These are phyloP conservation scores for Phyllostomus discolor DNA, from an alignment of 2,113 vertebrate genomes.

Conservation along the genomic window DNA sequence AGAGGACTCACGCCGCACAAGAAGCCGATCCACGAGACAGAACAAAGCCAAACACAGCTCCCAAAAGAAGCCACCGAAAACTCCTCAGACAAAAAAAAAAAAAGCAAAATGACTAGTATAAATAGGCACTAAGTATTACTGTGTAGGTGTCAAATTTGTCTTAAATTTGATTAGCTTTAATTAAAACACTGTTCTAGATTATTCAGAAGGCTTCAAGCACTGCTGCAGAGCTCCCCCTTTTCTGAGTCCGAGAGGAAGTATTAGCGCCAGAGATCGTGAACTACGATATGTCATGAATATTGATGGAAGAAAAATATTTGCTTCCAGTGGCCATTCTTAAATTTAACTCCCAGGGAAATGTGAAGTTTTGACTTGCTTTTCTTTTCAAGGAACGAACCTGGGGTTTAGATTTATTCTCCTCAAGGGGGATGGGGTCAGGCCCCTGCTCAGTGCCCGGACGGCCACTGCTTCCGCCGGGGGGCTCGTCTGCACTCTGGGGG, in stretches of 20 bases:
- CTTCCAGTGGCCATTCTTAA: neutral
- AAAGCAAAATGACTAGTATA: neutral
- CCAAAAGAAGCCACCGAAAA: neutral
- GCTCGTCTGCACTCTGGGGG: constrained; percentile 51
- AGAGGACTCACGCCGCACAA: neutral
- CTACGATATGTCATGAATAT: neutral
- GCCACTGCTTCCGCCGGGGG: constrained; percentile 4
- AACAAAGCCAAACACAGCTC: neutral
- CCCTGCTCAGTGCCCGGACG: constrained; percentile 70
- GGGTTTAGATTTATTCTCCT: constrained; percentile 87
- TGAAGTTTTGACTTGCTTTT: neutral
- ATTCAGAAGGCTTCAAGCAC: neutral
- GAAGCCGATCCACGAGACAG: neutral
- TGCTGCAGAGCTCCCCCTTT: neutral
- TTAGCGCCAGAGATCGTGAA: neutral
- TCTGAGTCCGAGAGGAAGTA: neutral
- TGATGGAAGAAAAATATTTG: neutral
- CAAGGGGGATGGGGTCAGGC: constrained; percentile 37
- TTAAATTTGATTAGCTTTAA: neutral
- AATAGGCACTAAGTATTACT: neutral
- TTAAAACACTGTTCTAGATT: neutral
- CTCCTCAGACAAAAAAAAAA: neutral
- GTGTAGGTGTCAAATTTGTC: neutral
- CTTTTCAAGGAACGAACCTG: constrained; percentile 81
- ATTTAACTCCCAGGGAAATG: neutral